A percentile compares a stretch with the other conserved stretches of the same genome.
Conservation (phyloP, 2,113 vertebrate species). For the Chaetura pelagica region DNA sequence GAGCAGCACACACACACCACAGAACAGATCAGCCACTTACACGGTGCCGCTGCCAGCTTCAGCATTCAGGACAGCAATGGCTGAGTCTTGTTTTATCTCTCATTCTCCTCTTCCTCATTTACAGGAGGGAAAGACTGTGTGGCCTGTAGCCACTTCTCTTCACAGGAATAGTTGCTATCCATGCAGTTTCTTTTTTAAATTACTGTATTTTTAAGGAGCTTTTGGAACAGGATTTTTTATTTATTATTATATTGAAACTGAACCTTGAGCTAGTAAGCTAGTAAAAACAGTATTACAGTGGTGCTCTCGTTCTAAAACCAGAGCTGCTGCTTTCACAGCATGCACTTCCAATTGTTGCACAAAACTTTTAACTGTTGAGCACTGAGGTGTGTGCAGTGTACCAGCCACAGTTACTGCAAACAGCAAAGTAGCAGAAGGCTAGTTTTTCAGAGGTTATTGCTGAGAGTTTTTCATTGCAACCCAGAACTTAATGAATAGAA, state of each 20-base stretch:
- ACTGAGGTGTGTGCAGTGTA: neutral
- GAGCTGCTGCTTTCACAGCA: constrained; percentile 10
- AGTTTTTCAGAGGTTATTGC: neutral
- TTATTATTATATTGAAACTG: constrained; percentile 43
- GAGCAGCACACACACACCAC: neutral
- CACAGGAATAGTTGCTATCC: constrained; percentile 53
- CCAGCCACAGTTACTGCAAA: neutral
- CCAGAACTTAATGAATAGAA: neutral
- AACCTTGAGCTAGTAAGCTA: constrained; percentile 43
- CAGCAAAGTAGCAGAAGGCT: neutral
- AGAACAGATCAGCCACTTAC: constrained; percentile 54
- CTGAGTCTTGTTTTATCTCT: neutral
- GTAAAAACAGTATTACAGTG: constrained; percentile 46
- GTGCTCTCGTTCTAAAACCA: constrained; percentile 17
- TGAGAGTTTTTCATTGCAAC: neutral
- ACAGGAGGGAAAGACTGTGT: neutral
- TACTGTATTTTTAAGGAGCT: constrained; percentile 40
- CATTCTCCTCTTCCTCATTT: constrained; percentile 43
- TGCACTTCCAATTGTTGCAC: neutral
- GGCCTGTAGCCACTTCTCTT: constrained; percentile 24
- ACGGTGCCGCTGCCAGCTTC: neutral
- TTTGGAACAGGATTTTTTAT: constrained; percentile 26
- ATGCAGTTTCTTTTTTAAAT: constrained; percentile 32
- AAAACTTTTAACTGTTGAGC: neutral
- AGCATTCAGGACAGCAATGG: neutral